Percentiles rank a stretch among this genome's conserved stretches.
These are phyloP conservation scores for Haliaeetus leucogaster DNA, from an alignment of 2,113 vertebrate species.

Conservation along the genomic window DNA sequence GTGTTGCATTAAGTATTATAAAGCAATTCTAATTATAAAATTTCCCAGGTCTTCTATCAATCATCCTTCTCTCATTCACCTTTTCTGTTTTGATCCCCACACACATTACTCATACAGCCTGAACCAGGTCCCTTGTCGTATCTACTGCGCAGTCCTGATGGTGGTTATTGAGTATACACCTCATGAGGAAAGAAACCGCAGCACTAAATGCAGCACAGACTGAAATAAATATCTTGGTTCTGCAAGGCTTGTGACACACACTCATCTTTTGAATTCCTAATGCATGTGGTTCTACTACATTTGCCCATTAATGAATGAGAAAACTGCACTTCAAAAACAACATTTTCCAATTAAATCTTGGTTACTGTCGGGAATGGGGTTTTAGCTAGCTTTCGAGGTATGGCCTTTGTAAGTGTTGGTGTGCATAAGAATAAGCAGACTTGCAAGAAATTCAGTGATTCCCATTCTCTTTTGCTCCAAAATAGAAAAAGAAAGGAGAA, in stretches of 20 bases:
- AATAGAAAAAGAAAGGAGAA: not conserved
- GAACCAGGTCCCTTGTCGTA: not conserved
- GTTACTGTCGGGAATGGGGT: not conserved
- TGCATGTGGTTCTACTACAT: not conserved
- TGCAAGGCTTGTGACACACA: not conserved
- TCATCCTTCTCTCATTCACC: not conserved
- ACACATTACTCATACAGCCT: not conserved
- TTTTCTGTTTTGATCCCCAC: not conserved
- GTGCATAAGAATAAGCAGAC: not conserved
- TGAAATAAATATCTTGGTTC: not conserved
- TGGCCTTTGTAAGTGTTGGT: not conserved
- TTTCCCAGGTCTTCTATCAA: constrained; percentile 11
- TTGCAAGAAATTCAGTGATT: not conserved
- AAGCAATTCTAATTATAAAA: constrained; percentile 36
- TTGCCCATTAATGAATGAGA: constrained; percentile 12
- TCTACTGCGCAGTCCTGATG: fast-evolving
- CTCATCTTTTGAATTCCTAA: not conserved
- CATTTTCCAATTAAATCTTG: not conserved
- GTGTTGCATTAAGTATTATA: not conserved
- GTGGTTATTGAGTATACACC: not conserved
- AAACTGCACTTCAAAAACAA: not conserved
- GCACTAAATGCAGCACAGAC: not conserved
- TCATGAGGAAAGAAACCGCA: not conserved
- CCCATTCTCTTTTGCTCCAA: not conserved
- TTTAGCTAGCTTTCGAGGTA: not conserved